Conservation (phyloP, 2,797 vertebrate genomes). For the Florisuga fusca region DNA sequence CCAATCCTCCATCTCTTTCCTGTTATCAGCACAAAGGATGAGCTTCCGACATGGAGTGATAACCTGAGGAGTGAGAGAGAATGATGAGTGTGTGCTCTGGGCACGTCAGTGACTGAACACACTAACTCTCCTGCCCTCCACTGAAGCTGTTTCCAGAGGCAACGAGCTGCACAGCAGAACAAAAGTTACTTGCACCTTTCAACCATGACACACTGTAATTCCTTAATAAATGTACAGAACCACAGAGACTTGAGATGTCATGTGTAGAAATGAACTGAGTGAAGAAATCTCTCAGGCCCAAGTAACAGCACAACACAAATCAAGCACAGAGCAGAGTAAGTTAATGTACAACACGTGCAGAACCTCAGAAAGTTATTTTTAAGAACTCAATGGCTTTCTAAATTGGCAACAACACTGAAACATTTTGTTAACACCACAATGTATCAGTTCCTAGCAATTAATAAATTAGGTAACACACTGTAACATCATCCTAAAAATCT, state of each 20-base stretch:
- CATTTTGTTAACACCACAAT: not conserved
- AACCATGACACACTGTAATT: not conserved
- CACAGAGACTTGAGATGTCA: not conserved
- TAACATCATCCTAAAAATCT: not conserved
- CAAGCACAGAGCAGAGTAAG: not conserved
- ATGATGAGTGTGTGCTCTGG: not conserved
- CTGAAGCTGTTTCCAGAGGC: not conserved
- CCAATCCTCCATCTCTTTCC: conserved; percentile 99
- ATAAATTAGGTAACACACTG: not conserved
- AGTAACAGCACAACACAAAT: not conserved
- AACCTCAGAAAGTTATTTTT: not conserved
- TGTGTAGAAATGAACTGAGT: not conserved
- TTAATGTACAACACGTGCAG: not conserved
- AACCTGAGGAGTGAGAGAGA: conserved; percentile 79
- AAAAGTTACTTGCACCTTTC: not conserved
- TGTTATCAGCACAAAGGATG: conserved; percentile 95
- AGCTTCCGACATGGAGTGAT: conserved; percentile 95
- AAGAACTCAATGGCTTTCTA: not conserved
- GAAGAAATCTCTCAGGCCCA: not conserved
- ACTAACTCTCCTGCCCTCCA: not conserved
- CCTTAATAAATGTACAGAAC: not conserved
- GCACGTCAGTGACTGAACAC: not conserved
- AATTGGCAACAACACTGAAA: not conserved
- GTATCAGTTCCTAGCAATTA: not conserved
- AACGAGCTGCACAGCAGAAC: not conserved